Base-by-base conservation (phyloP, 1,140 invertebrate genomes). In the Drosophila fuyamai region DNA sequence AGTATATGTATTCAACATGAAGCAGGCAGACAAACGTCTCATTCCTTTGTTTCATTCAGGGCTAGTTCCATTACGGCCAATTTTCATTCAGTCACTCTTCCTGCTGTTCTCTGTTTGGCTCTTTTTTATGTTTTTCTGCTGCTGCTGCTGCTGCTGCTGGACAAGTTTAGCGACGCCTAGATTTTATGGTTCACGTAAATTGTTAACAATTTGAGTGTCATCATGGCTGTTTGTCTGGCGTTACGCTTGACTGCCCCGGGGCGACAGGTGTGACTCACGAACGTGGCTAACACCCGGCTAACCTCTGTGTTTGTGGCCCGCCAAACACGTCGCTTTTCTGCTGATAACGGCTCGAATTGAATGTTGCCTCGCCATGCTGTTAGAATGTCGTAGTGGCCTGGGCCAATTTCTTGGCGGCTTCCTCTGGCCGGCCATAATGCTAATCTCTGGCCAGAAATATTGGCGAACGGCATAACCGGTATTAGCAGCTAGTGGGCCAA, bases 261-360 rank as follows among this genome's bases (percentile, higher is more conserved):
- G 58, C 75, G 66, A 55, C 82, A 86, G 82, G 83, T 88, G 82
- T 85, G 82, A 85, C 50, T 85, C 82, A 85, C 77, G 53, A 75
- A 82, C 61, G 60, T 66, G 83, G 79, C 61, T 83, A 88, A 83
- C 82, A 88, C 61, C 83, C 83, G 62, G 75, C 70, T 85, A 86
- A 85, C 82, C 82, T 86, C 70, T 86, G 56, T 71, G 75, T 57
- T 81, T 85, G 78, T 82, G 75, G 85, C 79, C 79, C 60, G 65
- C 60, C 80, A 71, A 85, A 82, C 82, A 76, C 82, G 79, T 76
- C 79, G 72, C 12, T 56, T 6, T 32, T 41, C 23, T 76, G 66
- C 71, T 85, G 84, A 85, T 80, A 72, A 65, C 68, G 63, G 57
- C 41, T 59, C 23, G 23, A 41, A 47, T 79, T 83, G 65, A 72